phyloP scores from a whole-genome alignment of 1,140 invertebrate species.

The Diploscapter pachys region DNA sequence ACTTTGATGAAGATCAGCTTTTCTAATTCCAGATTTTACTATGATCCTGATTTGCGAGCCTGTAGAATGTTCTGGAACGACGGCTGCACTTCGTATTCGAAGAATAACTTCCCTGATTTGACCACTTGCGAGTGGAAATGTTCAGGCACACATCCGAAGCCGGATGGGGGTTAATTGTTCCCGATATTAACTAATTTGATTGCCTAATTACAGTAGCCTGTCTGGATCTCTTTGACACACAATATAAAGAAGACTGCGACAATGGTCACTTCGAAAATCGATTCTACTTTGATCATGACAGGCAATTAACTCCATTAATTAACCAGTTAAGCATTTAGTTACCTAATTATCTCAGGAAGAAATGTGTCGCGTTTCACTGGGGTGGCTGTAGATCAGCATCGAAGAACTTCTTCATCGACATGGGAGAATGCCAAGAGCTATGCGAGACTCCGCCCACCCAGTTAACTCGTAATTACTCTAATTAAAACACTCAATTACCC shows the following conservation, averaged over 20 bases:
- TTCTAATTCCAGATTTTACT: conserved; percentile 40
- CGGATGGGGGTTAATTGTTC: conserved; percentile 7
- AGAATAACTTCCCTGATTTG: conserved; percentile 47
- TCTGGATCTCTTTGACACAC: conserved; percentile 46
- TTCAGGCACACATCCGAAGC: conserved; percentile 35
- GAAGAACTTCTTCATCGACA: conserved; percentile 35
- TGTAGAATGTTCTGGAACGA: conserved; percentile 50
- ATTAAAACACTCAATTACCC: not conserved
- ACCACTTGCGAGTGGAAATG: conserved; percentile 49
- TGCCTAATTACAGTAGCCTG: conserved; percentile 38
- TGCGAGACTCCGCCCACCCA: conserved; percentile 36
- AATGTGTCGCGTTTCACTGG: conserved; percentile 36
- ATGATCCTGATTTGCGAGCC: conserved; percentile 34
- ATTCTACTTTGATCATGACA: conserved; percentile 47
- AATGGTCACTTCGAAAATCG: conserved; percentile 43
- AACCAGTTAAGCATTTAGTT: not conserved
- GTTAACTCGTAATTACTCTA: conserved; percentile 24
- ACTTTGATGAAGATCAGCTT: not conserved
- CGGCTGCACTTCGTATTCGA: conserved; percentile 34
- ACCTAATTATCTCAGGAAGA: not conserved
- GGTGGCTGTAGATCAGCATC: conserved; percentile 38
- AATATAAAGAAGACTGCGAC: conserved; percentile 45
- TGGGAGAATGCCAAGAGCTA: conserved; percentile 34
- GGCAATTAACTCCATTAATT: conserved; percentile 9
- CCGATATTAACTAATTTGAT: not conserved